Conservation (phyloP, 2,113 vertebrate species). For the Dicerorhinus sumatrensis region DNA sequence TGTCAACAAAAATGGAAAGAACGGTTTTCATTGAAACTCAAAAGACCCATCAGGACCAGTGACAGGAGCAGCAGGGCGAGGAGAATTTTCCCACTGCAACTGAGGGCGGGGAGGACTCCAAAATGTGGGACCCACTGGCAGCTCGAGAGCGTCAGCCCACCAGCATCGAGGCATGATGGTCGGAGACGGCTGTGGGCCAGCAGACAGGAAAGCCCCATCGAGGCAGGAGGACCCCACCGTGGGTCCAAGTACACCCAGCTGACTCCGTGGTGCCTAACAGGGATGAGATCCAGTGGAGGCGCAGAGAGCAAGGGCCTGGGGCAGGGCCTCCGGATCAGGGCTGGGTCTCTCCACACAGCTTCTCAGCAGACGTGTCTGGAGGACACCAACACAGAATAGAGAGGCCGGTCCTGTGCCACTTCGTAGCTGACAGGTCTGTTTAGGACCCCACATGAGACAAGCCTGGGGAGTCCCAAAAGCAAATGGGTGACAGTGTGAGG, state of each 20-base stretch:
- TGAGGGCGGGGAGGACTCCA: neutral
- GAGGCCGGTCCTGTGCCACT: neutral
- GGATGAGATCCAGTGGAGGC: neutral
- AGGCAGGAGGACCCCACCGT: neutral
- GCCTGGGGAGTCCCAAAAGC: neutral
- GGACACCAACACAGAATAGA: rapidly evolving
- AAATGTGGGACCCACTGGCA: rapidly evolving
- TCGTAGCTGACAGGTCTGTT: neutral
- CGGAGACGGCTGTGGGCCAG: neutral
- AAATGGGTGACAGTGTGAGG: neutral
- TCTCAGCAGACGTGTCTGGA: neutral
- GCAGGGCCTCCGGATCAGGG: neutral
- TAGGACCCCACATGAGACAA: neutral
- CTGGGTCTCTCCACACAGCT: neutral
- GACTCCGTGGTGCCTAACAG: neutral
- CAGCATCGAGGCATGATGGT: rapidly evolving
- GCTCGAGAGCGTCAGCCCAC: neutral
- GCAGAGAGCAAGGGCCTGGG: rapidly evolving
- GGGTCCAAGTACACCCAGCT: neutral
- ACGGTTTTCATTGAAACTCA: neutral
- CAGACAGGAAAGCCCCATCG: rapidly evolving
- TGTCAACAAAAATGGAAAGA: neutral
- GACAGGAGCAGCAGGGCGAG: neutral
- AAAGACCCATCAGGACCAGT: neutral
- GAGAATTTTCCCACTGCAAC: too few species aligned